Evolutionary conservation across 2,888 invertebrate species (phyloP), one percentile per base, ranked within the genome.

Genomic region (Coremacera marginata): DNA sequence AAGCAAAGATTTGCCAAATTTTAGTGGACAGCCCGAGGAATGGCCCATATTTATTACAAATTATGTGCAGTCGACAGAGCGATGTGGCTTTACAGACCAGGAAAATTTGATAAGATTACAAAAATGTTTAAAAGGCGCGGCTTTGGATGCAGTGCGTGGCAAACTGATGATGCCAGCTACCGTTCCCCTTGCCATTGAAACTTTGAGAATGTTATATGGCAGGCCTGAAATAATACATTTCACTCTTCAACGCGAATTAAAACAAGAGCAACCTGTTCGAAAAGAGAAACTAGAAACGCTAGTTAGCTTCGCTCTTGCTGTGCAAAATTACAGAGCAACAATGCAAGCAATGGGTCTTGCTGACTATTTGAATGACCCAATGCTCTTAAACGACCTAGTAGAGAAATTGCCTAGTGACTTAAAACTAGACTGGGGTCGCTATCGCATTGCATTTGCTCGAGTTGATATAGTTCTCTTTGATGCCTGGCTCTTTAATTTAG

Each of bases 21-120:
- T 80, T 27, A 22, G 49, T 9, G 80, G 79, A 0, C 75, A 55
- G 4, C 79, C 78, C 8, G 81, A 80, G n/a, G 77, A 80, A 5
- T 80, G 78, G 80, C 77, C 76, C 0, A 16, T 81, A n/a, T 81
- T 81, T 55, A 80, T 81, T 14, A 77, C 77, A 0, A 80, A 77
- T 16, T 81, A 75, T 44, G 19, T 70, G 11, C 76, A 79, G 22
- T 79, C 81, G n/a, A 79, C 81, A 2, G 77, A 79, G n/a, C 68
- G 79, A 25, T 79, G 76, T 11, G 79, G 78, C 14, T 81, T 79
- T 51, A 72, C 75, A 25, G 75, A 78, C n/a, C 70, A 79, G 31
- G 80, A 79, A 70, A 80, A 79, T 34, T 22, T 78, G 0, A 76
- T 79, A 16, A 22, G 76, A 1, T 25, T 80, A 11, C 77, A 81